A percentile compares a stretch with the other conserved stretches of the same genome.
phyloP scores from a whole-genome alignment of 2,113 vertebrate species.

The Maccullochella peelii region DNA sequence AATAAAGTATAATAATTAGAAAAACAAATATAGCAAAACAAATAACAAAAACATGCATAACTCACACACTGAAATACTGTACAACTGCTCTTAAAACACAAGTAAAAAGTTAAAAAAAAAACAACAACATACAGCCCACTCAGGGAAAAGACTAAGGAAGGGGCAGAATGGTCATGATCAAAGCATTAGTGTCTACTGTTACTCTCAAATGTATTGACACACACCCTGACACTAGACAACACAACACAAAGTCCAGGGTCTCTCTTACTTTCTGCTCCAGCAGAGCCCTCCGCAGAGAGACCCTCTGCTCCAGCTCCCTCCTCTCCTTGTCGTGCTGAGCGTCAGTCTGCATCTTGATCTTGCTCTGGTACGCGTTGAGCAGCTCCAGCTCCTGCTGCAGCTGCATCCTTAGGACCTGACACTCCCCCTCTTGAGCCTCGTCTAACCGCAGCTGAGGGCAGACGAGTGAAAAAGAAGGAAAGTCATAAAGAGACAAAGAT shows the following conservation, averaged over 20 bases:
- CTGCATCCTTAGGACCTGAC: constrained; percentile 85
- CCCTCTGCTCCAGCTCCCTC: constrained; percentile 84
- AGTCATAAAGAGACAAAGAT: not conserved
- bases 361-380: constrained; percentile 86
- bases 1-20: too few species aligned
- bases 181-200: not conserved
- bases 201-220: not conserved
- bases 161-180: too few species aligned
- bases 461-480: not conserved
- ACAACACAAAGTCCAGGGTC: not conserved
- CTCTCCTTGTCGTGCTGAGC: constrained; percentile 85
- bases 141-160: not conserved
- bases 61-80: not conserved
- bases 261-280: constrained; percentile 83
- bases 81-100: too few species aligned
- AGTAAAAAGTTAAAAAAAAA: not conserved
- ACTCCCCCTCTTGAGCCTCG: constrained; percentile 84
- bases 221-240: not conserved
- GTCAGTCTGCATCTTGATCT: constrained; percentile 87
- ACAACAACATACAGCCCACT: not conserved
- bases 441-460: constrained; percentile 79
- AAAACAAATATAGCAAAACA: not conserved
- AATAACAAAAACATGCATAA: not conserved
- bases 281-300: constrained; percentile 83
- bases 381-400: constrained; percentile 86